Conservation (phyloP, 2,888 invertebrate species). For the Rotaria macrura region DNA sequence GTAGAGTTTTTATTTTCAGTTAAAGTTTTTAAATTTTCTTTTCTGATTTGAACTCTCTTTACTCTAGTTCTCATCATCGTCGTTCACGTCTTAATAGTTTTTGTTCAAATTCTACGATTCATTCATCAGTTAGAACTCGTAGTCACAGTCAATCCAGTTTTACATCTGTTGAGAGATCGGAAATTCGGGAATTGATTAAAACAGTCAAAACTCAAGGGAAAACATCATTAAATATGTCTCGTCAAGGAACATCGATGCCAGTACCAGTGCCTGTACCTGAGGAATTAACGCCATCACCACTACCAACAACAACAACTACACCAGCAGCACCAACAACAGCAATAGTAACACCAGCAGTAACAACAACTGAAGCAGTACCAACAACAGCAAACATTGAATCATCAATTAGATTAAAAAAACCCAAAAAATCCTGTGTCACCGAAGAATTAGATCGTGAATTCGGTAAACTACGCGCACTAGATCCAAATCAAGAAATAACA, state of each 20-base stretch:
- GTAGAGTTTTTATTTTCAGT: neutral
- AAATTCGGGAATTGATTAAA: slow-evolving; percentile 4
- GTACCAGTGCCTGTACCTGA: neutral
- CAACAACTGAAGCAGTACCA: neutral
- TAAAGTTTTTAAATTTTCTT: no score
- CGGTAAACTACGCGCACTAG: neutral
- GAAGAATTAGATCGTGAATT: slow-evolving; percentile 14
- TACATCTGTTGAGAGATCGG: neutral
- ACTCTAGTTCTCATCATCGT: neutral
- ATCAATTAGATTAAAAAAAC: no score
- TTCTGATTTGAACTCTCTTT: neutral
- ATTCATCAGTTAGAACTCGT: neutral
- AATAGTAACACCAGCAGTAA: neutral
- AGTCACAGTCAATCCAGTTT: slow-evolving; percentile 18
- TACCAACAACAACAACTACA: neutral
- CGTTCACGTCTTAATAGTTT: neutral
- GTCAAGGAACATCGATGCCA: neutral
- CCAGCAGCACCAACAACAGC: neutral
- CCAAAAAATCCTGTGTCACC: neutral
- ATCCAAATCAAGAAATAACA: neutral
- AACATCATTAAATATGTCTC: neutral
- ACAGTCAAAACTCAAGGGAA: neutral
- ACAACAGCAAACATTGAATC: no score
- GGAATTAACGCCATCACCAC: no score
- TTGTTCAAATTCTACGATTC: neutral